Evolutionary conservation across 2,113 vertebrate species (phyloP).

Genomic region (Hiodon alosoides): DNA sequence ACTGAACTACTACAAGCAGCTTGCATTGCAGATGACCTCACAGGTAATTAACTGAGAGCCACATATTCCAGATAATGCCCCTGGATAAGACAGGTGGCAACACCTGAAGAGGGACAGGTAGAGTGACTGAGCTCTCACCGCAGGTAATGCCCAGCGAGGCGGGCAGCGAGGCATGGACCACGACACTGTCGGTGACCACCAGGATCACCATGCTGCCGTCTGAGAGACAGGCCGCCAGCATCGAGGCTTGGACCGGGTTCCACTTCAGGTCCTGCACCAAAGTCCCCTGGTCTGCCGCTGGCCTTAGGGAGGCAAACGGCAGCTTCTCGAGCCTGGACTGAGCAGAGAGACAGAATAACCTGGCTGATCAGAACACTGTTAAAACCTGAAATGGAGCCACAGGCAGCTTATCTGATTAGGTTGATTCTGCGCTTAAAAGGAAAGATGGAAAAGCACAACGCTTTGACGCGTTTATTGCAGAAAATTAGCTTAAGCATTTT

Average conservation of each 20-base stretch:
- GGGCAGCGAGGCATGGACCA: constrained; percentile 68
- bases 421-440: too few species aligned
- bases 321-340: constrained; percentile 76
- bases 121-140: constrained; percentile 63
- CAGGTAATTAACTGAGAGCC: too few species aligned
- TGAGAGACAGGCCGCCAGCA: constrained; percentile 77
- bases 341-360: background rate
- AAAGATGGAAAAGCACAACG: too few species aligned
- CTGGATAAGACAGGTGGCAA: background rate
- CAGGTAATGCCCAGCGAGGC: constrained; percentile 74
- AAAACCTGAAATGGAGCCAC: too few species aligned
- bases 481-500: too few species aligned
- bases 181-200: constrained; percentile 73
- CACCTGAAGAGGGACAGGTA: background rate
- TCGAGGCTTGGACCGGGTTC: constrained; percentile 70
- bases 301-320: constrained; percentile 73
- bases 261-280: constrained; percentile 85
- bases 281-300: constrained; percentile 50
- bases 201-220: constrained; percentile 85
- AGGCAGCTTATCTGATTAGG: too few species aligned
- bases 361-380: too few species aligned
- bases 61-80: too few species aligned
- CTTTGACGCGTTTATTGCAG: too few species aligned
- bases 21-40: too few species aligned
- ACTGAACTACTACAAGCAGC: background rate